Percentiles rank a stretch among this genome's conserved stretches.
Evolutionary conservation across 2,888 invertebrate species (phyloP).

Genomic region (Teleiodes luculella): DNA sequence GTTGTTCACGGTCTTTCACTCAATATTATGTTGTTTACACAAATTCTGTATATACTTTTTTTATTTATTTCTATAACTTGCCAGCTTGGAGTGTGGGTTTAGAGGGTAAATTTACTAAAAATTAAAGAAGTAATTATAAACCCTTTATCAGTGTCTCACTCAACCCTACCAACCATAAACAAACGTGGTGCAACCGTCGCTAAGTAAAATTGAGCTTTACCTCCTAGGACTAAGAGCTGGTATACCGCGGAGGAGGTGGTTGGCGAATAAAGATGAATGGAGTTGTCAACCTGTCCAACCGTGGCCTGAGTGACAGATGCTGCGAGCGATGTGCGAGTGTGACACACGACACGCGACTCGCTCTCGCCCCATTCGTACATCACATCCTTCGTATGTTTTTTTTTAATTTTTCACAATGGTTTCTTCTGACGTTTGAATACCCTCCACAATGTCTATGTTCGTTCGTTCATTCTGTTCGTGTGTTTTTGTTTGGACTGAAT

Average conservation of each 20-base stretch:
- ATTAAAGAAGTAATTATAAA: neutral
- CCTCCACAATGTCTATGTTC: no score
- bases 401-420: slow-evolving; percentile 8
- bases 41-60: no score
- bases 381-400: slow-evolving; percentile 32
- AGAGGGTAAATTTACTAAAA: no score
- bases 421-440: neutral
- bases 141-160: neutral
- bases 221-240: slow-evolving; percentile 39
- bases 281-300: slow-evolving; percentile 56
- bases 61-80: no score
- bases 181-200: neutral
- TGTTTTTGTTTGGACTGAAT: no score
- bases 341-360: no score
- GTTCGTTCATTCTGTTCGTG: no score
- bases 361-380: slow-evolving; percentile 37
- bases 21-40: no score
- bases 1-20: no score
- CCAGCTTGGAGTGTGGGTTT: no score
- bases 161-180: neutral
- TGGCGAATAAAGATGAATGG: slow-evolving; percentile 70
- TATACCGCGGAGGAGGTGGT: slow-evolving; percentile 27
- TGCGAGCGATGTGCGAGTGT: slow-evolving; percentile 29
- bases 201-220: slow-evolving; percentile 39
- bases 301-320: slow-evolving; percentile 72